Percentiles rank a stretch among this genome's conserved stretches.
phyloP scores from a whole-genome alignment of 1,140 invertebrate genomes.

The Papilio aristodemus region DNA sequence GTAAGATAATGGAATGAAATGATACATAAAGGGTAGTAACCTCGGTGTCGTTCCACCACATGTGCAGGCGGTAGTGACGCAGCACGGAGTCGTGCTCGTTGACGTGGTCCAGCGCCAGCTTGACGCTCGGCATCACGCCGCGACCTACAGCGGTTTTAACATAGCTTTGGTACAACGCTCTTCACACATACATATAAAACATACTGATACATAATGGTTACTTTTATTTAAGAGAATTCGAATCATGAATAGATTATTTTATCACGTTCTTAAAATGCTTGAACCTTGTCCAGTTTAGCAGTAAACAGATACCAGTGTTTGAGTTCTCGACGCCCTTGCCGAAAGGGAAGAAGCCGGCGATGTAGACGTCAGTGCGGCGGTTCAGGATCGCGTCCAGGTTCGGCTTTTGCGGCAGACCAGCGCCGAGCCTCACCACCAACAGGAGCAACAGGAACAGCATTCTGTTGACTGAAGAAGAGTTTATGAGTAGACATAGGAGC shows the following conservation, averaged over 20 bases:
- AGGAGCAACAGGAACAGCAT: constrained; percentile 45
- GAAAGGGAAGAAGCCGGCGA: constrained; percentile 95
- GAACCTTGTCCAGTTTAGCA: too few species aligned
- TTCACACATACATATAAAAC: too few species aligned
- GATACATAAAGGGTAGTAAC: too few species aligned
- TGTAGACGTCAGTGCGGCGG: constrained; percentile 87
- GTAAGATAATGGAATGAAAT: too few species aligned
- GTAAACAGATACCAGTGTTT: constrained; percentile 80
- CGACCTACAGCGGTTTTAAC: constrained; percentile 83
- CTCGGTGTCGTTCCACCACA: constrained; percentile 97
- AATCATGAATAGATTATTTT: too few species aligned
- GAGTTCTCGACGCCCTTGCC: constrained; percentile 87
- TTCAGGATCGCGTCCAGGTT: constrained; percentile 77
- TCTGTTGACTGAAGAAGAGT: constrained; percentile 30
- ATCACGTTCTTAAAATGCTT: too few species aligned
- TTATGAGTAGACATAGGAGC: too few species aligned
- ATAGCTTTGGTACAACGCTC: constrained; percentile 53
- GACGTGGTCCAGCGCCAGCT: constrained; percentile 94
- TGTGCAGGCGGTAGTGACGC: constrained; percentile 92
- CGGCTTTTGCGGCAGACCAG: constrained; percentile 69
- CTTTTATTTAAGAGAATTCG: too few species aligned
- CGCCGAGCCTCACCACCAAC: constrained; percentile 37
- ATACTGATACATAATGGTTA: too few species aligned
- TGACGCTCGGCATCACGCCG: constrained; percentile 96
- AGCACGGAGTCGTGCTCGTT: constrained; percentile 92